These are phyloP conservation scores for Pristionchus fissidentatus DNA, from an alignment of 2,888 invertebrate species.

Conservation along the genomic window DNA sequence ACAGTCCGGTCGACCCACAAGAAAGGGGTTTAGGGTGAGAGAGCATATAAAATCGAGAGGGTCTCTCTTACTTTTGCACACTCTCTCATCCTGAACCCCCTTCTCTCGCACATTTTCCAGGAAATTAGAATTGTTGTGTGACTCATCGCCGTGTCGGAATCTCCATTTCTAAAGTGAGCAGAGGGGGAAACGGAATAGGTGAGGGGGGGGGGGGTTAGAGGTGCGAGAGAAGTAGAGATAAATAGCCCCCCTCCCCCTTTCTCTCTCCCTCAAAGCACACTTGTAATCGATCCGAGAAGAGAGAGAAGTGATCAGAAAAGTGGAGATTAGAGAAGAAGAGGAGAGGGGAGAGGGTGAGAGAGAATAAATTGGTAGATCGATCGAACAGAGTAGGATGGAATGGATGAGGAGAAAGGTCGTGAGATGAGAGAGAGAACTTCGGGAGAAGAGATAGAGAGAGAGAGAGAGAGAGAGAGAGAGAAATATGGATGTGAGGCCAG, in stretches of 20 bases:
- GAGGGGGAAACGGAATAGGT: not conserved
- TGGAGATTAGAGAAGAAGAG: slow-evolving; percentile 14
- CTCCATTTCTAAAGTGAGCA: too few species aligned
- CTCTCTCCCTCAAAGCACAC: not conserved
- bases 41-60: too few species aligned
- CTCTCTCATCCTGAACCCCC: not conserved
- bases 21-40: too few species aligned
- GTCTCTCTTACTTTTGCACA: not conserved
- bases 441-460: too few species aligned
- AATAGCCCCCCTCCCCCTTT: not conserved
- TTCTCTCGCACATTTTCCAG: not conserved
- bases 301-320: slow-evolving; percentile 24
- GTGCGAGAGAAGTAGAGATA: not conserved
- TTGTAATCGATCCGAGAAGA: slow-evolving; percentile 29
- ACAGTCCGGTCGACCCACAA: not conserved
- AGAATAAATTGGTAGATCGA: slow-evolving; percentile 21
- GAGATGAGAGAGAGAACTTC: not conserved
- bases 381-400: not conserved
- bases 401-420: not conserved
- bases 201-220: not conserved
- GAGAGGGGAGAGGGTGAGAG: slow-evolving; percentile 35
- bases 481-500: too few species aligned
- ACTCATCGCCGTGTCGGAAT: not conserved
- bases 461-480: too few species aligned
- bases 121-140: too few species aligned